Conservation (phyloP, 2,113 vertebrate genomes). For the Recurvirostra avosetta region DNA sequence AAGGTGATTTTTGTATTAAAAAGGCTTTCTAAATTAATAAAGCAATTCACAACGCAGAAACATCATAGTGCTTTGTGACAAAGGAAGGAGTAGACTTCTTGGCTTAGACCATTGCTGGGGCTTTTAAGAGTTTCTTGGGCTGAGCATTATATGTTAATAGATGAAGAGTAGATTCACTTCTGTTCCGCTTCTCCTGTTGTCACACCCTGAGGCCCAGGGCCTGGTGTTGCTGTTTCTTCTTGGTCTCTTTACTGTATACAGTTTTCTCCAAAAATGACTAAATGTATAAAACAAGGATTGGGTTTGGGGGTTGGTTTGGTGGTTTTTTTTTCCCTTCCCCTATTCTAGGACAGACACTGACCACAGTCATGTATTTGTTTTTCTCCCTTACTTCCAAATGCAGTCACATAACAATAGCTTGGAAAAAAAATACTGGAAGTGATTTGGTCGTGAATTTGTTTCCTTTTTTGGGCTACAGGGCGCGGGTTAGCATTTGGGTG, state of each 20-base stretch:
- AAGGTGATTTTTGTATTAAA: neutral
- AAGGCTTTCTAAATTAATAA: neutral
- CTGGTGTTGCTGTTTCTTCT: neutral
- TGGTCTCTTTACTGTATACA: neutral
- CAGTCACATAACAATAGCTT: constrained; percentile 57
- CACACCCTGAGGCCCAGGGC: neutral
- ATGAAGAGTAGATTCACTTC: neutral
- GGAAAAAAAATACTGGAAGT: constrained; percentile 7
- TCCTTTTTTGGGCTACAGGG: constrained; percentile 52
- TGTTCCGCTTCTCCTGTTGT: neutral
- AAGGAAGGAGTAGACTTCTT: neutral
- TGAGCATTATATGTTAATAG: rapidly evolving
- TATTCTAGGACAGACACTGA: neutral
- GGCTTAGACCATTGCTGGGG: neutral
- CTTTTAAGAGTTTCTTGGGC: neutral
- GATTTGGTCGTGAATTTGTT: constrained; percentile 25
- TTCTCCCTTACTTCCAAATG: constrained; percentile 36
- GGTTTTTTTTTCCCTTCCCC: neutral
- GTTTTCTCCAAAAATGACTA: constrained; percentile 33
- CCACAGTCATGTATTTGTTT: constrained; percentile 51
- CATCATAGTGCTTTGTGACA: neutral
- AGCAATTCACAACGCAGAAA: neutral
- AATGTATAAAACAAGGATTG: neutral
- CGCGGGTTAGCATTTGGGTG: neutral
- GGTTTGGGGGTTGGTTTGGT: neutral